A percentile compares a stretch with the other conserved stretches of the same genome.
These are phyloP conservation scores for Oegoconia quadripuncta DNA, from an alignment of 2,888 invertebrate genomes.

Conservation along the genomic window DNA sequence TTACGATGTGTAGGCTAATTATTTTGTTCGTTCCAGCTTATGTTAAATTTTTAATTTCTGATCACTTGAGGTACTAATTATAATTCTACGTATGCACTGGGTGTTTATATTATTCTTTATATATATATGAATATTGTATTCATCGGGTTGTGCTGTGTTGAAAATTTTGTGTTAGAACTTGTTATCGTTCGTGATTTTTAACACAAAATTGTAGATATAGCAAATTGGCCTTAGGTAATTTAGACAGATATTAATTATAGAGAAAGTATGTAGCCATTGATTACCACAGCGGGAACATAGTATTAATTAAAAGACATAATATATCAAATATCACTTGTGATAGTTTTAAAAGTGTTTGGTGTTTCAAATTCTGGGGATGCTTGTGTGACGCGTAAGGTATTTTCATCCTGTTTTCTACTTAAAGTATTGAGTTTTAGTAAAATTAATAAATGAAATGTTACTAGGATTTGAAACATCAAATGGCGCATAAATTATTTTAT, in stretches of 20 bases:
- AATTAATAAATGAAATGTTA: slow-evolving; percentile 21
- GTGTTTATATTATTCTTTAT: slow-evolving; percentile 57
- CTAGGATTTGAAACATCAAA: slow-evolving; percentile 29
- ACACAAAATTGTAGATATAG: slow-evolving; percentile 75
- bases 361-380: slow-evolving; percentile 37
- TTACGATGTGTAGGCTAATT: slow-evolving; percentile 54
- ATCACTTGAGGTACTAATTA: slow-evolving; percentile 63
- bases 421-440: slow-evolving; percentile 20
- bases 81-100: slow-evolving; percentile 64
- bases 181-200: slow-evolving; percentile 36
- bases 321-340: slow-evolving; percentile 50
- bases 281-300: slow-evolving; percentile 60
- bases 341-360: slow-evolving; percentile 40
- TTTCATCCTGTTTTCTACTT: slow-evolving; percentile 29
- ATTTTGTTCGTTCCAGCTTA: slow-evolving; percentile 59
- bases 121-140: slow-evolving; percentile 23
- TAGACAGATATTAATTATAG: slow-evolving; percentile 57
- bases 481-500: slow-evolving; percentile 36
- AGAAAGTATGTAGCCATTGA: slow-evolving; percentile 48
- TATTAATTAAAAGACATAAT: slow-evolving; percentile 64
- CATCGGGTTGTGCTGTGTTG: slow-evolving; percentile 58
- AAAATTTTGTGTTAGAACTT: slow-evolving; percentile 60
- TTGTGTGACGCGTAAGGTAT: slow-evolving; percentile 3
- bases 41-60: slow-evolving; percentile 50
- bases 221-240: slow-evolving; percentile 67